phyloP scores from a whole-genome alignment of 2,797 vertebrate genomes.

The Eremophila alpestris region DNA sequence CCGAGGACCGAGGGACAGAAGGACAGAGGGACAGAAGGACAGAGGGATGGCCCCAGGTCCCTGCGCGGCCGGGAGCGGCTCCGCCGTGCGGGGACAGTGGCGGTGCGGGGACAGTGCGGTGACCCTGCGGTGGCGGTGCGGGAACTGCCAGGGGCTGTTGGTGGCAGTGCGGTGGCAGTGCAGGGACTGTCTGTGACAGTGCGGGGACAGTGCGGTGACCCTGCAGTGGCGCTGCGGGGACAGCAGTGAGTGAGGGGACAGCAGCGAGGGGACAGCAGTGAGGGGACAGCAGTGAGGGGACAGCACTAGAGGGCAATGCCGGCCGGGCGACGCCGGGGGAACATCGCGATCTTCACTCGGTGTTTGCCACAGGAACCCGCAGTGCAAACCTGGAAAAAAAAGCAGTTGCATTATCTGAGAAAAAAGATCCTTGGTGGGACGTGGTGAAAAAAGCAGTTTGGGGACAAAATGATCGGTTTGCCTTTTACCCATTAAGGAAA shows the following conservation, averaged over 20 bases:
- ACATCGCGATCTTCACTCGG: background rate
- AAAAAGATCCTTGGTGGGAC: background rate
- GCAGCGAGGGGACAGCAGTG: background rate
- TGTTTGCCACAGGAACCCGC: background rate
- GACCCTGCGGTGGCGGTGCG: background rate
- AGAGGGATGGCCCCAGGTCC: background rate
- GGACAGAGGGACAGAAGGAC: background rate
- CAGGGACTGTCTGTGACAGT: too few species aligned
- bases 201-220: too few species aligned
- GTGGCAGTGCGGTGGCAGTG: too few species aligned
- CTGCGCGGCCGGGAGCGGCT: background rate
- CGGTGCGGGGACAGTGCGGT: background rate
- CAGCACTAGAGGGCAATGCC: conserved; percentile 79
- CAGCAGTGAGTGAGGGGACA: conserved; percentile 72
- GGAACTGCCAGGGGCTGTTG: background rate
- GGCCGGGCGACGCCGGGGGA: background rate
- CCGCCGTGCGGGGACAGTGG: background rate
- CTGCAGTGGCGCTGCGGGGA: background rate
- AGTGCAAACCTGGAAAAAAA: background rate
- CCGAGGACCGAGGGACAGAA: background rate
- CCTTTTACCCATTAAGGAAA: background rate
- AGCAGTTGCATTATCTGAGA: background rate
- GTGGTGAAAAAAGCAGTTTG: background rate
- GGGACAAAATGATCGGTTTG: background rate
- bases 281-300: background rate